Evolutionary conservation across 1,140 invertebrate species (phyloP).

Genomic region (Nephila pilipes): DNA sequence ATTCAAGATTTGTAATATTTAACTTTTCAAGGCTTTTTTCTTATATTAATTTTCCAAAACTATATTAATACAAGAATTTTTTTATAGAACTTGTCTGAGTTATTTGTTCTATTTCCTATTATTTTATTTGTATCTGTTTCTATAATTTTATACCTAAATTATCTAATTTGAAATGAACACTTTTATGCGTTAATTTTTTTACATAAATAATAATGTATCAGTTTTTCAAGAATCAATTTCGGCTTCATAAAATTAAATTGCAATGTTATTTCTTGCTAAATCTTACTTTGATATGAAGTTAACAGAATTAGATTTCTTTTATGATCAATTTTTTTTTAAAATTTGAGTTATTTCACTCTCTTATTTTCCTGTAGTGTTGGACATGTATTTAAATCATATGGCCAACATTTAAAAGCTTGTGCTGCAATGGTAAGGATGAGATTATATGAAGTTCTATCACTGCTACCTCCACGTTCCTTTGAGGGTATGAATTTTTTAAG

Average conservation of each 20-base stretch:
- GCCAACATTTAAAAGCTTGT: constrained; percentile 95
- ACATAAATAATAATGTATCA: too few relatives aligned
- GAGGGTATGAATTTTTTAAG: constrained; percentile 85
- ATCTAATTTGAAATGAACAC: too few relatives aligned
- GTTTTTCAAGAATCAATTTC: background rate
- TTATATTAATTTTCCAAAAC: too few relatives aligned
- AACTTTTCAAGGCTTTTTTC: too few relatives aligned
- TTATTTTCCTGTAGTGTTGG: constrained; percentile 85
- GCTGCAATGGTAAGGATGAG: constrained; percentile 94
- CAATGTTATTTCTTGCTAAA: background rate
- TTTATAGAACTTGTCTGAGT: too few relatives aligned
- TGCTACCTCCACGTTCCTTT: constrained; percentile 91
- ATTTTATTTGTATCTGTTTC: too few relatives aligned
- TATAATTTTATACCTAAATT: too few relatives aligned
- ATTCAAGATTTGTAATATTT: too few relatives aligned
- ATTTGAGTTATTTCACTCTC: constrained; percentile 52
- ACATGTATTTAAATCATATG: constrained; percentile 94
- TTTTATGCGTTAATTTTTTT: too few relatives aligned
- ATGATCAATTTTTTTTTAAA: background rate
- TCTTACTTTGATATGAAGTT: background rate
- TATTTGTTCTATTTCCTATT: too few relatives aligned
- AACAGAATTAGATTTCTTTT: background rate
- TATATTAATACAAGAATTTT: too few relatives aligned
- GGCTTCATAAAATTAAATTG: background rate
- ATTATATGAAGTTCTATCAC: constrained; percentile 93